Percentiles rank a stretch among this genome's conserved stretches.
phyloP scores from a whole-genome alignment of 2,888 invertebrate species.

The Napeogenes inachia region DNA sequence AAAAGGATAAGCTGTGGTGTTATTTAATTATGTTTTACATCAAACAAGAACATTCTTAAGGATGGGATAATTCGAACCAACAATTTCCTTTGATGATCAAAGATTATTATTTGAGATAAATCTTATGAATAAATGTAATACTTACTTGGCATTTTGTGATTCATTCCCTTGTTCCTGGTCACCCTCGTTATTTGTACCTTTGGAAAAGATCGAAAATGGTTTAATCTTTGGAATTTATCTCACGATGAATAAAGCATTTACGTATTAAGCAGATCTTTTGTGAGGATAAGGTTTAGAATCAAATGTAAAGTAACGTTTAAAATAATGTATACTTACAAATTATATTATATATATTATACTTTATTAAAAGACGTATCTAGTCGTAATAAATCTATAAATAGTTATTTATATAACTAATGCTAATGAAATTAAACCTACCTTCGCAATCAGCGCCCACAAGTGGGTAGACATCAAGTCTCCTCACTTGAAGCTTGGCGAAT shows the following conservation, averaged over 20 bases:
- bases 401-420: not conserved
- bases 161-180: slow-evolving; percentile 16
- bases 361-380: no score
- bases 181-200: slow-evolving; percentile 15
- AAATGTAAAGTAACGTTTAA: no score
- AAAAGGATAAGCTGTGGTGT: not conserved
- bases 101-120: slow-evolving; percentile 18
- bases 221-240: slow-evolving; percentile 18
- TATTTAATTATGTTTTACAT: slow-evolving; percentile 2
- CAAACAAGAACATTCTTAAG: not conserved
- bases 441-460: slow-evolving; percentile 44
- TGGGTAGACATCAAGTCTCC: slow-evolving; percentile 57
- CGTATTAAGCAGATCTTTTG: slow-evolving; percentile 11
- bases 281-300: slow-evolving; percentile 5
- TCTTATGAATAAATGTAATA: slow-evolving; percentile 26
- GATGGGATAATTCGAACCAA: not conserved
- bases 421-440: slow-evolving; percentile 4
- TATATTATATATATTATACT: no score
- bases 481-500: slow-evolving; percentile 55
- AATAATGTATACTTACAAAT: no score
- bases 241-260: slow-evolving; percentile 16
- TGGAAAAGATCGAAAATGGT: slow-evolving; percentile 17
- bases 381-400: no score
- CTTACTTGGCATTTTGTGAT: slow-evolving; percentile 25
- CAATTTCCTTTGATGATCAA: slow-evolving; percentile 5